Base-by-base conservation (phyloP, 2,797 vertebrate species). In the Semotilus atromaculatus region DNA sequence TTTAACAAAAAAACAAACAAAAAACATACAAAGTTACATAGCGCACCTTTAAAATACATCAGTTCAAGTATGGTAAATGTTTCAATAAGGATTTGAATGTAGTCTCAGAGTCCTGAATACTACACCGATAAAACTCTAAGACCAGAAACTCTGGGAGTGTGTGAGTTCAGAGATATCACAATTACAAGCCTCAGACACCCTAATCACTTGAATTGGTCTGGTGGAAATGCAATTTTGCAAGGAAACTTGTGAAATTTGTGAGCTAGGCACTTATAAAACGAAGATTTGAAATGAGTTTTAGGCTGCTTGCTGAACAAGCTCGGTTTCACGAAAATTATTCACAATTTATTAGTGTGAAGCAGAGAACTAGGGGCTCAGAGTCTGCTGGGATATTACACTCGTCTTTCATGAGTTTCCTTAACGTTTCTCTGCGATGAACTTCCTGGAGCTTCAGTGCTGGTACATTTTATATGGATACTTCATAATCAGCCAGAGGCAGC, bases 341-440 rank as follows among this genome's bases (percentile, higher is more conserved):
- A 79, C 83, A 40, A 80, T 85, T 73, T 80, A 73, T 80, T 72
- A 80, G 51, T 38, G 53, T 45, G 67, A 84, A 71, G 75, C 64
- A 36, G 55, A 26, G 31, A 72, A 79, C 67, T 51, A 31, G 2
- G n/a, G 29, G 83, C 83, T 80, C 67, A 3, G 29, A 73, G 68
- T 85, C 76, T 85, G 53, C 55, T 80, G 83, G 83, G 83, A 85
- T 80, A 85, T 85, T 73, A 73, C 67, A 23, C 67, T 85, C 55
- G 34, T 73, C 75, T 85, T 85, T 80, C 83, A 80, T 85, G 76
- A 72, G 77, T 43, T 80, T 48, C 55, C 21, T 43, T 51, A 1
- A 45, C 23, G 55, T 64, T 85, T 80, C 66, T 73, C 34, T 34
- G 40, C 26, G 18, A 79, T 36, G 55, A 58, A 31, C 64, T 51